Conservation (phyloP, 2,888 invertebrate genomes). For the Drosophila mettleri region DNA sequence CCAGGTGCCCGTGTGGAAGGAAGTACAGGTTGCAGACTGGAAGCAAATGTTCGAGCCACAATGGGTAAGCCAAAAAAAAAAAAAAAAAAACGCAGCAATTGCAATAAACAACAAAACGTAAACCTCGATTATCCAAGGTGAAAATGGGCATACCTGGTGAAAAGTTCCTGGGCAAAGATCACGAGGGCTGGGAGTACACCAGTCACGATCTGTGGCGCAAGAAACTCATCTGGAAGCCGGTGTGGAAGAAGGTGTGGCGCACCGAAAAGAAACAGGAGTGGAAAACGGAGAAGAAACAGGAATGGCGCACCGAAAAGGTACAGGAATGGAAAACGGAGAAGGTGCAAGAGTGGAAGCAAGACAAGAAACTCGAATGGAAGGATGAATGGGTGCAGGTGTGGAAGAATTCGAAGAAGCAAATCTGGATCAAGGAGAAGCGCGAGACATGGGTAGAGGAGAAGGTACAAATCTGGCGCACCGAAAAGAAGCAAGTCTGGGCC, state of each 20-base stretch:
- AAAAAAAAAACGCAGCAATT: background rate
- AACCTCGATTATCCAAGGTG: slow-evolving; percentile 59
- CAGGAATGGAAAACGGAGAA: slow-evolving; percentile 91
- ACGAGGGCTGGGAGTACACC: slow-evolving; percentile 93
- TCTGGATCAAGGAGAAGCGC: slow-evolving; percentile 92
- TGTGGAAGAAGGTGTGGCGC: slow-evolving; percentile 92
- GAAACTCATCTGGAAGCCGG: slow-evolving; percentile 89
- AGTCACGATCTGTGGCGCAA: slow-evolving; percentile 95
- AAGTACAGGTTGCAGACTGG: slow-evolving; percentile 85
- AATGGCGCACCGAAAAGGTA: slow-evolving; percentile 87
- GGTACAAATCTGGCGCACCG: slow-evolving; percentile 88
- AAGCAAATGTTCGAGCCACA: slow-evolving; percentile 88
- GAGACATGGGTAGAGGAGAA: slow-evolving; percentile 91
- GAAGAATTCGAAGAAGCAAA: slow-evolving; percentile 92
- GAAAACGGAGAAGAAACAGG: slow-evolving; percentile 90
- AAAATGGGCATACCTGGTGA: slow-evolving; percentile 91
- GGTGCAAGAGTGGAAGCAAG: slow-evolving; percentile 92
- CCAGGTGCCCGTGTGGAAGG: slow-evolving; percentile 90
- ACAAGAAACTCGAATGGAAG: slow-evolving; percentile 89
- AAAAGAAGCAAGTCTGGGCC: slow-evolving; percentile 87
- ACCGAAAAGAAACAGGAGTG: slow-evolving; percentile 91
- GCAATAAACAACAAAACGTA: background rate
- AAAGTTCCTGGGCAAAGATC: slow-evolving; percentile 92
- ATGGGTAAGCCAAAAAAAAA: slow-evolving; percentile 85
- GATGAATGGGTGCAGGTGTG: slow-evolving; percentile 87